These are phyloP conservation scores for Patella vulgata DNA, from an alignment of 1,140 invertebrate species.

Conservation along the genomic window DNA sequence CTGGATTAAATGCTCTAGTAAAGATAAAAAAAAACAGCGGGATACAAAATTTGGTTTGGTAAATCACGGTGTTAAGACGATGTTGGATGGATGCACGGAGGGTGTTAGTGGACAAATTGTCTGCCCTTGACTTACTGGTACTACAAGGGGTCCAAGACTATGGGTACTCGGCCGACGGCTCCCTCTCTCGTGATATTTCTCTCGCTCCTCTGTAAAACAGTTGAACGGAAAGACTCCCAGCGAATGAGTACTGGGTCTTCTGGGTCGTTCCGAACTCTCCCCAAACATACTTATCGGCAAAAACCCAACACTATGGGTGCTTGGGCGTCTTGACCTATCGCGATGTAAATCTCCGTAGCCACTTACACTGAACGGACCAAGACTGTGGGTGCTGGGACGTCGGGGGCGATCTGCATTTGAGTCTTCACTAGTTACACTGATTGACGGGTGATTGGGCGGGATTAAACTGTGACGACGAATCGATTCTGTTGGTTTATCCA, in stretches of 20 bases:
- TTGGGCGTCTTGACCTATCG: slow-evolving; percentile 45
- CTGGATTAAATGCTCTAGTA: too few species aligned
- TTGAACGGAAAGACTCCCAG: slow-evolving; percentile 54
- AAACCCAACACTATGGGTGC: slow-evolving; percentile 58
- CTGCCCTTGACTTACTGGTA: slow-evolving; percentile 44
- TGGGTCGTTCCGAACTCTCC: slow-evolving; percentile 50
- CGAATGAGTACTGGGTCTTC: slow-evolving; percentile 59
- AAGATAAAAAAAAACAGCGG: too few species aligned
- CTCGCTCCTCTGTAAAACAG: slow-evolving; percentile 45
- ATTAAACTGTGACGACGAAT: slow-evolving; percentile 53
- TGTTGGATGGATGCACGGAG: too few species aligned
- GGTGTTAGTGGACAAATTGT: too few species aligned
- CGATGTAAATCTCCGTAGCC: slow-evolving; percentile 51
- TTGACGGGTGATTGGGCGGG: slow-evolving; percentile 49
- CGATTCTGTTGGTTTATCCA: slow-evolving; percentile 43
- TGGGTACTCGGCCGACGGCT: slow-evolving; percentile 52
- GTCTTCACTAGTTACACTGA: slow-evolving; percentile 56
- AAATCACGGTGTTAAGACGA: too few species aligned
- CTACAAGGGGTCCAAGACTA: slow-evolving; percentile 52
- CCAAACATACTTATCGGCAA: slow-evolving; percentile 59
- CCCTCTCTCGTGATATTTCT: slow-evolving; percentile 36
- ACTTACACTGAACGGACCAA: slow-evolving; percentile 59
- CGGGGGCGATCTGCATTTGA: slow-evolving; percentile 44
- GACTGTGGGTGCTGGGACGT: slow-evolving; percentile 56
- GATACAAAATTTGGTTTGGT: neutral